Conservation (phyloP, 2,888 invertebrate species). For the Malthinus flaveolus region DNA sequence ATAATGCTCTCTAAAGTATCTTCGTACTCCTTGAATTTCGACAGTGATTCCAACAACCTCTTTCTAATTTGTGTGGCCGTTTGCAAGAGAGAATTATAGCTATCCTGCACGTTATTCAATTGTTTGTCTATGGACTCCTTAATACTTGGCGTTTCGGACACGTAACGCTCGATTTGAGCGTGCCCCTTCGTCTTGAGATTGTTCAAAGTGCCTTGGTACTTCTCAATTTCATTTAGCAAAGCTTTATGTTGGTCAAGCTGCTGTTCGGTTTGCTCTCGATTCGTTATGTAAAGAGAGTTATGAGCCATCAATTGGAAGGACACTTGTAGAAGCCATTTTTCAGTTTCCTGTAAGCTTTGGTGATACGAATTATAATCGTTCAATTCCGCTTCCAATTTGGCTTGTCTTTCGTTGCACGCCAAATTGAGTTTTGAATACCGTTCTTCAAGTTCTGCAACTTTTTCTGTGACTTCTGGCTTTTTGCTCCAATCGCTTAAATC, state of each 20-base stretch:
- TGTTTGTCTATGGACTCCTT: constrained; percentile 82
- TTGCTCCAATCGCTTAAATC: constrained; percentile 76
- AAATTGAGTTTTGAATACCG: constrained; percentile 71
- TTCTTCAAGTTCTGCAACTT: constrained; percentile 68
- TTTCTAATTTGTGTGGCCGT: constrained; percentile 91
- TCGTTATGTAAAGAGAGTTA: constrained; percentile 90
- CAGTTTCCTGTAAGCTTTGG: constrained; percentile 87
- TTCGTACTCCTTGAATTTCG: constrained; percentile 93
- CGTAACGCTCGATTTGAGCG: constrained; percentile 81
- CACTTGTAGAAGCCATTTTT: constrained; percentile 93
- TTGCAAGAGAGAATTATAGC: constrained; percentile 85
- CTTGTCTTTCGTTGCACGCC: constrained; percentile 66
- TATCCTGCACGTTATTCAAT: constrained; percentile 88
- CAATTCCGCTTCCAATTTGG: constrained; percentile 77
- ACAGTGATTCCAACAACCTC: constrained; percentile 82
- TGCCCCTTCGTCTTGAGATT: constrained; percentile 82
- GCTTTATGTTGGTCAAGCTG: constrained; percentile 87
- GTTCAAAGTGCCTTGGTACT: constrained; percentile 80
- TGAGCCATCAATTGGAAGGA: constrained; percentile 96
- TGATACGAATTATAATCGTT: constrained; percentile 86
- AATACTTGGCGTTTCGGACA: constrained; percentile 70
- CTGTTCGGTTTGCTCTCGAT: constrained; percentile 87
- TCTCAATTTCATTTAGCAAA: constrained; percentile 75
- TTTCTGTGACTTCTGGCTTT: constrained; percentile 65
- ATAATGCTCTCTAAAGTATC: constrained; percentile 85